Conservation (phyloP, 1,140 invertebrate species). For the Piezodorus guildinii region DNA sequence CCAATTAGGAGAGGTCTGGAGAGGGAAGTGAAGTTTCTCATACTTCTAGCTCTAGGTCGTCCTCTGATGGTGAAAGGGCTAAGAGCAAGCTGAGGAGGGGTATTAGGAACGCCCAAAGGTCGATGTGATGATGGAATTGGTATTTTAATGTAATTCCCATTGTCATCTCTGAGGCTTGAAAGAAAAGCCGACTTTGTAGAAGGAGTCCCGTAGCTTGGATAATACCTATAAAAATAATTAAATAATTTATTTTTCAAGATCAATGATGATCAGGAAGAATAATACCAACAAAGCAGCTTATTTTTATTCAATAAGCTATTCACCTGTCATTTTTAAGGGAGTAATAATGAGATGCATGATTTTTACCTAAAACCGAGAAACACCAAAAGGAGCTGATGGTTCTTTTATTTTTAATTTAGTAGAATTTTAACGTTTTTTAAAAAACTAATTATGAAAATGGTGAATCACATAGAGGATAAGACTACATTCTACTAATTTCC, state of each 20-base stretch:
- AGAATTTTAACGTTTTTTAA: no score
- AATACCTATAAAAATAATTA: not conserved
- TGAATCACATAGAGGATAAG: no score
- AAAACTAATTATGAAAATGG: no score
- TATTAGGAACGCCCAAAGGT: constrained; percentile 3
- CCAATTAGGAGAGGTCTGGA: constrained; percentile 24
- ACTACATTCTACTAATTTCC: no score
- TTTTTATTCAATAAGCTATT: not conserved
- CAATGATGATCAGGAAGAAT: not conserved
- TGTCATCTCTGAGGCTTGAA: constrained; percentile 7
- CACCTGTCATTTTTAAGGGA: no score
- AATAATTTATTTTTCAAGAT: not conserved
- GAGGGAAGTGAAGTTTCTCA: constrained; percentile 22
- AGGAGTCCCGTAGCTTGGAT: constrained; percentile 18
- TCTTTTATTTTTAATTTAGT: no score
- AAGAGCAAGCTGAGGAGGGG: constrained; percentile 3
- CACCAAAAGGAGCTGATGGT: no score
- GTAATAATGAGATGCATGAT: no score
- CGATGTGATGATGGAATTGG: constrained; percentile 6
- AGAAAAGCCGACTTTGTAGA: constrained; percentile 1
- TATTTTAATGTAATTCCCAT: constrained; percentile 12
- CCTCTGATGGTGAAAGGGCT: not conserved
- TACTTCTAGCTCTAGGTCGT: constrained; percentile 6
- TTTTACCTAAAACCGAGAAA: no score
- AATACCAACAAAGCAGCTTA: not conserved